Evolutionary conservation across 2,113 vertebrate genomes (phyloP).

Genomic region (Poeciliopsis turrubarensis): DNA sequence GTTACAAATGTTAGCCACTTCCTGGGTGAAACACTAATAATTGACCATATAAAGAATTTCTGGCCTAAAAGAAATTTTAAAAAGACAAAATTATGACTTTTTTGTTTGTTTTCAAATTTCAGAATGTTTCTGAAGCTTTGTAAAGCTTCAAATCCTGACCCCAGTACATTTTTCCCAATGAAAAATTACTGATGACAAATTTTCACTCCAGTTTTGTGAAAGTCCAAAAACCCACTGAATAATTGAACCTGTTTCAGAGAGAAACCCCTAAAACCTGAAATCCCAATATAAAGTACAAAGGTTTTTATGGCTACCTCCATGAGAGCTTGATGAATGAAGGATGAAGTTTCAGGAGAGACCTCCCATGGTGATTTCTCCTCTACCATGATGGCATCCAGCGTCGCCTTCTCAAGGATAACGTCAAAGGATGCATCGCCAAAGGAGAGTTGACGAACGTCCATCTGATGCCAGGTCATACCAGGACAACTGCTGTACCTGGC

Average conservation of each 20-base stretch:
- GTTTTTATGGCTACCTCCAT: conserved; percentile 82
- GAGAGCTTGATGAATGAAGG: conserved; percentile 82
- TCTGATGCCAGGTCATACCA: conserved; percentile 87
- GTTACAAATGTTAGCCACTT: too few species aligned
- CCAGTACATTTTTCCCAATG: too few species aligned
- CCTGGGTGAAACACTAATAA: too few species aligned
- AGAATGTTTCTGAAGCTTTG: too few species aligned
- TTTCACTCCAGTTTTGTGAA: background rate
- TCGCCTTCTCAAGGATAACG: conserved; percentile 91
- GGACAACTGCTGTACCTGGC: conserved; percentile 76
- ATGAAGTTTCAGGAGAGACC: conserved; percentile 72
- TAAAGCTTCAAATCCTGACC: too few species aligned
- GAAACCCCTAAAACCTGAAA: background rate
- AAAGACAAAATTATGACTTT: too few species aligned
- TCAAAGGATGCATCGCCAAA: conserved; percentile 85
- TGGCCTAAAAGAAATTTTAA: too few species aligned
- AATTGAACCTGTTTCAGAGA: background rate
- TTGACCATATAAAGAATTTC: too few species aligned
- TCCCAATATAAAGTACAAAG: background rate
- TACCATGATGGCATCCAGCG: conserved; percentile 88
- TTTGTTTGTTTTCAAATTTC: too few species aligned
- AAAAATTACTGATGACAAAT: background rate
- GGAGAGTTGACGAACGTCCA: conserved; percentile 84
- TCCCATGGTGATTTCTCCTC: conserved; percentile 88
- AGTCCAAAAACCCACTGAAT: background rate